phyloP scores from a whole-genome alignment of 2,888 invertebrate genomes.

The Erebia palarica region DNA sequence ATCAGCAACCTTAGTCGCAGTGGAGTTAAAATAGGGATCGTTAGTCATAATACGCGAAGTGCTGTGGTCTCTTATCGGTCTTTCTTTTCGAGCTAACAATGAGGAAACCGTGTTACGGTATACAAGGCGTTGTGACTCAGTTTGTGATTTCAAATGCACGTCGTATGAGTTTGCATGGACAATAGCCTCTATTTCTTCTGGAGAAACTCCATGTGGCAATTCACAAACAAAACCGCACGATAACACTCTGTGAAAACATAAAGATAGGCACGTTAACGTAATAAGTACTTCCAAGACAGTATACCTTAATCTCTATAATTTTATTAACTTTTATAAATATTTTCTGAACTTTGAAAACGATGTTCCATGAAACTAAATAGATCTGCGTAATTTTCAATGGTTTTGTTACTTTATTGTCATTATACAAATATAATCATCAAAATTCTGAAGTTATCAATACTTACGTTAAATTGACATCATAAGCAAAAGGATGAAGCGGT shows the following conservation, averaged over 20 bases:
- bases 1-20: constrained; percentile 81
- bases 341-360: not conserved
- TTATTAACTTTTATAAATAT: not conserved
- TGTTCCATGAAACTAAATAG: not conserved
- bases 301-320: constrained; percentile 24
- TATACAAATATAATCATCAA: not conserved
- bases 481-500: constrained; percentile 71
- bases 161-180: constrained; percentile 80
- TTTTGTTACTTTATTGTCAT: no score
- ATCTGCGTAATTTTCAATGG: not conserved
- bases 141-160: constrained; percentile 72
- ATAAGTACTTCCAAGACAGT: constrained; percentile 16
- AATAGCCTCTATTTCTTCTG: constrained; percentile 71
- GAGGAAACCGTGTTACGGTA: constrained; percentile 69
- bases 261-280: constrained; percentile 27
- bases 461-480: constrained; percentile 74
- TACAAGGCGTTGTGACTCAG: constrained; percentile 61
- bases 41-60: constrained; percentile 80
- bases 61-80: constrained; percentile 74
- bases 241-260: constrained; percentile 59
- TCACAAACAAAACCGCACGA: constrained; percentile 85
- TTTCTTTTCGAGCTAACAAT: constrained; percentile 52
- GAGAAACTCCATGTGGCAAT: constrained; percentile 61
- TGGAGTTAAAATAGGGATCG: constrained; percentile 81
- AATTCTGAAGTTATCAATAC: not conserved